These are phyloP conservation scores for Drosophila serrata DNA, from an alignment of 1,140 invertebrate genomes.

Conservation along the genomic window DNA sequence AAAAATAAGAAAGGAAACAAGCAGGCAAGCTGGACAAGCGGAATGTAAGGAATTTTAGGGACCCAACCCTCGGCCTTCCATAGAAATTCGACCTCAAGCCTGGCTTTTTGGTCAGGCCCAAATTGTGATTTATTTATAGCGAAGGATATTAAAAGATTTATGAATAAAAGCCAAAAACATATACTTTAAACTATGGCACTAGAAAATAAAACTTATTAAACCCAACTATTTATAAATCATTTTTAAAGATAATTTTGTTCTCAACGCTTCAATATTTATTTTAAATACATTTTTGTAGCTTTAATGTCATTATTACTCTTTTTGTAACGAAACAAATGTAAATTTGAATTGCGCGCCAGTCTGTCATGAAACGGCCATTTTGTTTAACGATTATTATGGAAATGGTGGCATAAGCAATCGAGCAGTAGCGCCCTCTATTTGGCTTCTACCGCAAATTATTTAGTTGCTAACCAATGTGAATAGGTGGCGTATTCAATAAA, in stretches of 20 bases:
- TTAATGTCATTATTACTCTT: too few relatives aligned
- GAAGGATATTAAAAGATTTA: slow-evolving; percentile 6
- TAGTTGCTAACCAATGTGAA: too few relatives aligned
- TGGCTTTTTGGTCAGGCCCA: slow-evolving; percentile 15
- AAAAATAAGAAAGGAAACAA: slow-evolving; percentile 32
- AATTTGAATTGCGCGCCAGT: neutral
- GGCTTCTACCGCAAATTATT: neutral
- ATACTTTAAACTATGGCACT: neutral
- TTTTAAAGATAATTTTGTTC: neutral
- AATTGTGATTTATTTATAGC: slow-evolving; percentile 72
- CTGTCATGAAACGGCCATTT: neutral
- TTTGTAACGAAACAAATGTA: neutral
- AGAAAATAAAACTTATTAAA: too few relatives aligned
- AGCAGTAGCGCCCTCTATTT: neutral
- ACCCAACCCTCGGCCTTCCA: slow-evolving; percentile 51
- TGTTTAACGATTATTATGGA: slow-evolving; percentile 5
- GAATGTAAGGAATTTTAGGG: slow-evolving; percentile 35
- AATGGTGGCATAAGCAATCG: neutral
- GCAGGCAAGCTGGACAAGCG: slow-evolving; percentile 31
- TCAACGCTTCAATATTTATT: neutral
- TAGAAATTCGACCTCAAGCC: slow-evolving; percentile 55
- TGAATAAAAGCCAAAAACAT: neutral
- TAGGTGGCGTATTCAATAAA: slow-evolving; percentile 1
- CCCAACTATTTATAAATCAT: too few relatives aligned
- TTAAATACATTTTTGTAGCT: neutral